phyloP scores from a whole-genome alignment of 1,140 invertebrate species.

The Ostrea denselamellosa region DNA sequence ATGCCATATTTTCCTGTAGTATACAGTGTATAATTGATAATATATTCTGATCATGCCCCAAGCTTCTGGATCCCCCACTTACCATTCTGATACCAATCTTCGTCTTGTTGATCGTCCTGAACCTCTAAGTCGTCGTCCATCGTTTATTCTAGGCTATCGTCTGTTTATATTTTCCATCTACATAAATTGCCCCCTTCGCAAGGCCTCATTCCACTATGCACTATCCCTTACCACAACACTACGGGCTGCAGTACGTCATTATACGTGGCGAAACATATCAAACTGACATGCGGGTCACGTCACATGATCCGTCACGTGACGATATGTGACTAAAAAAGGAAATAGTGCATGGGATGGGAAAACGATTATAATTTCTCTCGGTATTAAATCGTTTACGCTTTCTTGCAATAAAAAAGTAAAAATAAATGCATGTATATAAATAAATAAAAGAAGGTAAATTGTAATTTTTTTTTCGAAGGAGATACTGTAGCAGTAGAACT shows the following conservation, averaged over 20 bases:
- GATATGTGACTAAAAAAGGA: neutral
- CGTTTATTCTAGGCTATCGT: neutral
- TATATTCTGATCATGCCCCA: neutral
- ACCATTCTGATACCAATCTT: slow-evolving; percentile 21
- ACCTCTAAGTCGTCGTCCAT: slow-evolving; percentile 17
- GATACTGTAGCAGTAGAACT: no score
- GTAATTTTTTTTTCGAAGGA: no score
- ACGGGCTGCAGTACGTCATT: neutral
- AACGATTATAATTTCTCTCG: no score
- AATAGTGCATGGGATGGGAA: no score
- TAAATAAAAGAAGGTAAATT: no score
- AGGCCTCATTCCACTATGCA: slow-evolving; percentile 23
- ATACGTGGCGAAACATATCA: slow-evolving; percentile 35
- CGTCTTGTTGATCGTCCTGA: slow-evolving; percentile 10
- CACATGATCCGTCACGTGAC: slow-evolving; percentile 27
- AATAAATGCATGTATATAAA: no score
- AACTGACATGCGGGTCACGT: neutral
- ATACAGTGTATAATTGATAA: neutral
- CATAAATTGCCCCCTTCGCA: neutral
- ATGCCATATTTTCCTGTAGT: neutral
- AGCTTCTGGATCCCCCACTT: neutral
- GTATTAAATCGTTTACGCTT: no score
- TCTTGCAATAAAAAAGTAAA: no score
- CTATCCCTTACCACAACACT: slow-evolving; percentile 1
- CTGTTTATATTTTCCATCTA: neutral